phyloP scores from a whole-genome alignment of 2,797 vertebrate genomes.

The Morus bassanus region DNA sequence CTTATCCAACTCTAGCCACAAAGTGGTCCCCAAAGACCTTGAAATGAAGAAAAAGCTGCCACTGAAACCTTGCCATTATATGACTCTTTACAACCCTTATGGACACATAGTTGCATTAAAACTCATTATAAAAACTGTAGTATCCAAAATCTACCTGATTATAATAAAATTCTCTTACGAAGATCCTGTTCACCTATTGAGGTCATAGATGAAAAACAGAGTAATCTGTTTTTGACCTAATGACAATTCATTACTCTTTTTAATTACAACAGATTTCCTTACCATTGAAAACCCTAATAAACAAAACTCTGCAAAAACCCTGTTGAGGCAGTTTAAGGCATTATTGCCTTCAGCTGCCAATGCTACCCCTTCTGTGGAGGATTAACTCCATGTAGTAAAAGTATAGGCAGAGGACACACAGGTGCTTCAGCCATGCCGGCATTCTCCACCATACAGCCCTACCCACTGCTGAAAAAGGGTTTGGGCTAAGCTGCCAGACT shows the following conservation, averaged over 20 bases:
- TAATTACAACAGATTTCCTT: background rate
- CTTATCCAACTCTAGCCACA: background rate
- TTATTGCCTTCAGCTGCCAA: background rate
- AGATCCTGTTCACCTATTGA: background rate
- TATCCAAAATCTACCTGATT: background rate
- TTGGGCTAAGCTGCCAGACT: background rate
- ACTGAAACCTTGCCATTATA: background rate
- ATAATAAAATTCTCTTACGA: background rate
- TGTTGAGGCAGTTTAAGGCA: background rate
- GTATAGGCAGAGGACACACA: background rate
- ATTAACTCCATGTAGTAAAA: fast-evolving
- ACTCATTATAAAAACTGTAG: background rate
- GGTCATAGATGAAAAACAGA: background rate
- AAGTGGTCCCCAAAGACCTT: background rate
- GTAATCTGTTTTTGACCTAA: background rate
- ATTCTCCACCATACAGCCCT: background rate
- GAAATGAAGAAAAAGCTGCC: background rate
- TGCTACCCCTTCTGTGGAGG: too few relatives aligned
- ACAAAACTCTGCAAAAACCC: background rate
- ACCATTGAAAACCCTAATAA: background rate
- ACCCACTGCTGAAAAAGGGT: background rate
- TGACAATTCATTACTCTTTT: background rate
- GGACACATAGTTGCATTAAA: fast-evolving
- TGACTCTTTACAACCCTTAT: background rate
- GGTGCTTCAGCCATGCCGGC: fast-evolving